These are phyloP conservation scores for Euglossa dilemma DNA, from an alignment of 1,140 invertebrate species.

Conservation along the genomic window DNA sequence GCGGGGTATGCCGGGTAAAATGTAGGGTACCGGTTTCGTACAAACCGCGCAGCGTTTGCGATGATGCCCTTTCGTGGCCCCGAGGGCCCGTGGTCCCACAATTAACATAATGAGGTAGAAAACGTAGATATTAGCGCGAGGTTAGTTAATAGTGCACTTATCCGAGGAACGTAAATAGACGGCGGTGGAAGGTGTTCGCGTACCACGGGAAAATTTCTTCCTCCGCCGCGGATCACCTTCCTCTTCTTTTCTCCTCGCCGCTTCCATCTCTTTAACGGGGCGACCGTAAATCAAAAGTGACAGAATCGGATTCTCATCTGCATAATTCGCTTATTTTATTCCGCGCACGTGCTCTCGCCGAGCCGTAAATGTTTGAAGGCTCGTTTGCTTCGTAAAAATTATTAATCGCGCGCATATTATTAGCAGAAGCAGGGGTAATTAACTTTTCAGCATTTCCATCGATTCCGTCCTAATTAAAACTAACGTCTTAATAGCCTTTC, in stretches of 20 bases:
- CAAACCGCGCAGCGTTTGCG: background rate
- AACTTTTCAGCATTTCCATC: background rate
- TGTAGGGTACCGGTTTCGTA: background rate
- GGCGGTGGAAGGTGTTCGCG: constrained; percentile 33
- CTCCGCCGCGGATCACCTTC: background rate
- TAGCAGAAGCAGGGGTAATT: background rate
- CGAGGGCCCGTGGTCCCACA: constrained; percentile 62
- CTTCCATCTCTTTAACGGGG: background rate
- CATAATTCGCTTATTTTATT: constrained; percentile 67
- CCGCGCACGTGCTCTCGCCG: constrained; percentile 42
- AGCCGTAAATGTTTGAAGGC: constrained; percentile 29
- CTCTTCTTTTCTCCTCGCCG: background rate
- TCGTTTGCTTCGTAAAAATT: constrained; percentile 46
- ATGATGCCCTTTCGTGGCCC: constrained; percentile 59
- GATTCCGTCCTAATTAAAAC: constrained; percentile 8
- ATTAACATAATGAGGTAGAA: constrained; percentile 76
- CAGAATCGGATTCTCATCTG: constrained; percentile 63
- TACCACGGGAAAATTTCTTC: constrained; percentile 11
- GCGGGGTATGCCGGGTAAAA: too few relatives aligned
- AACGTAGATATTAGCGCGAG: constrained; percentile 73
- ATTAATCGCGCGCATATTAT: constrained; percentile 42
- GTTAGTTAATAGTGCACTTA: constrained; percentile 75
- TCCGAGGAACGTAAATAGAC: constrained; percentile 71
- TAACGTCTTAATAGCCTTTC: constrained; percentile 15
- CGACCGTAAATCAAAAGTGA: constrained; percentile 67